Evolutionary conservation across 1,140 invertebrate genomes (phyloP), one percentile per base, ranked within the genome.

Genomic region (Rhagoletis pomonella): DNA sequence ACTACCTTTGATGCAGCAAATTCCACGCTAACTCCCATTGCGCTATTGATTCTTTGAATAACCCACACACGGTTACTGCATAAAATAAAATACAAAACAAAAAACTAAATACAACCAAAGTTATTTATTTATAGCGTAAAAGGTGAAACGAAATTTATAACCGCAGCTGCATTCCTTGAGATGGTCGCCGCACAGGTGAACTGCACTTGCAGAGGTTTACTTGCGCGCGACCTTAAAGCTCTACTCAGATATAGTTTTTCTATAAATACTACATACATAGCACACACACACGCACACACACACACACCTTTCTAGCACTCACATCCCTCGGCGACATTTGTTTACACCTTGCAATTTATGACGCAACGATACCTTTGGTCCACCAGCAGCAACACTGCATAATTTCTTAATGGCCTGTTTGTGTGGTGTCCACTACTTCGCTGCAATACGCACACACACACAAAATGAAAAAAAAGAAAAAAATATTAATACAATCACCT

Each of bases 321-420:
- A 19, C 14, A 55, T 81, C 73, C 73, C 73, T n/a, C n/a, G n/a
- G 73, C 73, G 5, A 55, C 47, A 81, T 50, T 81, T 58, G 73
- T 47, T 81, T 55, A 81, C 73, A 81, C 73, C 73, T 29, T 81
- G 73, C 73, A 81, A 81, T 81, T 81, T 81, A 81, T 81, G n/a
- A 4, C 55, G 12, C 47, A 29, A 29, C 4, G n/a, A 12, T 19
- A 55, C n/a, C 47, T 81, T 9, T 17, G 73, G 17, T 81, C 14
- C 73, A 9, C 14, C 73, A 9, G 2, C 17, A 81, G n/a, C 47
- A 19, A 29, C 47, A 29, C 50, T 81, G 73, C n/a, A 81, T 81
- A 81, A 81, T 81, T 81, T 81, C 50, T 81, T 81, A 81, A 81
- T 81, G 73, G 73, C 73, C 47, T 81, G 73, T 81, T 44, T 42